Conservation (phyloP, 2,888 invertebrate species). For the Augiades crinisus region DNA sequence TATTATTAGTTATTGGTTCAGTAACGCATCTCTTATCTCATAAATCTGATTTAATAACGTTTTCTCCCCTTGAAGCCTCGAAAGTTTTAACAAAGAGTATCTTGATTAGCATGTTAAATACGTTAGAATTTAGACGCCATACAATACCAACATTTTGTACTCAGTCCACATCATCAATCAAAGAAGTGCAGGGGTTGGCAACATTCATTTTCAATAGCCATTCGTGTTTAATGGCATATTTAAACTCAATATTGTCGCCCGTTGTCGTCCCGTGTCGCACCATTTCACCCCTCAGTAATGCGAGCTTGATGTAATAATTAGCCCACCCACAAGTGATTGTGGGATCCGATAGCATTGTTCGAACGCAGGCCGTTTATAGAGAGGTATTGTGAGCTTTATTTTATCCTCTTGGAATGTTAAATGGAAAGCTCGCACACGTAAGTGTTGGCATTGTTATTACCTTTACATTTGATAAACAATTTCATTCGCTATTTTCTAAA, state of each 20-base stretch:
- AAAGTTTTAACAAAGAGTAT: too few species aligned
- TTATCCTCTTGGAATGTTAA: slow-evolving; percentile 22
- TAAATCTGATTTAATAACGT: too few species aligned
- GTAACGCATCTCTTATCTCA: too few species aligned
- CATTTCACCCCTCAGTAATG: slow-evolving; percentile 28
- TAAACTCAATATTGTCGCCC: slow-evolving; percentile 25
- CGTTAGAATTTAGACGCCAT: too few species aligned
- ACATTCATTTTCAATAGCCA: slow-evolving; percentile 18
- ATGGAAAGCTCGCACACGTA: slow-evolving; percentile 23
- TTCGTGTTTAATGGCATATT: slow-evolving; percentile 23
- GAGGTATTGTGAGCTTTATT: slow-evolving; percentile 32
- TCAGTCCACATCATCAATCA: neutral
- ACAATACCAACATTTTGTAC: too few species aligned
- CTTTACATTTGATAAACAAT: slow-evolving; percentile 8
- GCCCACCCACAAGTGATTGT: slow-evolving; percentile 49
- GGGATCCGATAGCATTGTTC: slow-evolving; percentile 48
- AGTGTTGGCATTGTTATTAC: slow-evolving; percentile 22
- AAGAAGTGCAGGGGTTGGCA: neutral
- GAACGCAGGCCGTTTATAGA: slow-evolving; percentile 37
- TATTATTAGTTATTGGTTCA: too few species aligned
- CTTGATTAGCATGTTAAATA: too few species aligned
- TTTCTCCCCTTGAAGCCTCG: too few species aligned
- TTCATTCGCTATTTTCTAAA: slow-evolving; percentile 3
- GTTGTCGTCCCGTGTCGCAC: slow-evolving; percentile 23
- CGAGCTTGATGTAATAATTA: slow-evolving; percentile 55